Conservation (phyloP, 2,888 invertebrate species). For the Lasius fuliginosus region DNA sequence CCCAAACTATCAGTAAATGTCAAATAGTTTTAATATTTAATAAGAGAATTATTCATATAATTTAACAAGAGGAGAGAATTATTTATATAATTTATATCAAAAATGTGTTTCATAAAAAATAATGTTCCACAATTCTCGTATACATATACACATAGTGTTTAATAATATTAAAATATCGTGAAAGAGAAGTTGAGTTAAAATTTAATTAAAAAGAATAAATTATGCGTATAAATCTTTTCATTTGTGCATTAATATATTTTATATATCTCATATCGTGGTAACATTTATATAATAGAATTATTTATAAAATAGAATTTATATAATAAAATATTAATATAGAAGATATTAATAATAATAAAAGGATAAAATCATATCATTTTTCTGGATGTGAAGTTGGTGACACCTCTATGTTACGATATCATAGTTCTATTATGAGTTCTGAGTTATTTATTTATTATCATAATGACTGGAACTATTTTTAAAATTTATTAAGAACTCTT, state of each 20-base stretch:
- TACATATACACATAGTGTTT: background rate
- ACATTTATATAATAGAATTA: background rate
- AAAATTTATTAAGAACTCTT: too few relatives aligned
- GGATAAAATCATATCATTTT: background rate
- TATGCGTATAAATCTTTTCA: background rate
- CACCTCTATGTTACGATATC: too few relatives aligned
- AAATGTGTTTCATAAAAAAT: background rate
- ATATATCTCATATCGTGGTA: background rate
- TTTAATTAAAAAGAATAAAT: conserved; percentile 17
- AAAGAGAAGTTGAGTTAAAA: background rate
- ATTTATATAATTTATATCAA: conserved; percentile 4
- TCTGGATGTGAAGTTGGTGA: too few relatives aligned
- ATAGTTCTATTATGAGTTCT: too few relatives aligned
- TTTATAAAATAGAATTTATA: background rate
- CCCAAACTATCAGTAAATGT: background rate
- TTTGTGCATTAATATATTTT: conserved; percentile 18
- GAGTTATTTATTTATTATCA: too few relatives aligned
- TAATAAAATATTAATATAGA: too few relatives aligned
- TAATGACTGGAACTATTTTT: too few relatives aligned
- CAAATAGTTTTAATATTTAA: background rate
- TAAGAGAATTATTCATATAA: background rate
- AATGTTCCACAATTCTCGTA: background rate
- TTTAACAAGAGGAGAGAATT: too few relatives aligned
- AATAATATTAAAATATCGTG: background rate
- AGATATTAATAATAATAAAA: too few relatives aligned